Evolutionary conservation across 2,888 invertebrate species (phyloP).

Genomic region (Ferrisia virgata): DNA sequence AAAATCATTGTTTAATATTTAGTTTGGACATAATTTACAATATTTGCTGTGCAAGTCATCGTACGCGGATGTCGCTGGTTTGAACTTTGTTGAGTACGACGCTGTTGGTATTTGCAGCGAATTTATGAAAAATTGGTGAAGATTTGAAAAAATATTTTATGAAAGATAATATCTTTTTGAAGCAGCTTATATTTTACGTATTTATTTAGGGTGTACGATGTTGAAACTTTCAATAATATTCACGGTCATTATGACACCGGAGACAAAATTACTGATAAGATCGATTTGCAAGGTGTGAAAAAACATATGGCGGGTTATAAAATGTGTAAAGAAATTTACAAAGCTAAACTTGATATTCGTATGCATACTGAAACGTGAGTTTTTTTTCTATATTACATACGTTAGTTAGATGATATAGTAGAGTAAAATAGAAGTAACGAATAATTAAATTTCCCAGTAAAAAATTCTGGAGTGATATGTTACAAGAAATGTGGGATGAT

Average conservation of each 20-base stretch:
- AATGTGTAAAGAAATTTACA: slow-evolving; percentile 76
- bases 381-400: neutral
- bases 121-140: slow-evolving; percentile 73
- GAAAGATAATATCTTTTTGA: neutral
- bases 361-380: slow-evolving; percentile 55
- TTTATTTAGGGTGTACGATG: slow-evolving; percentile 64
- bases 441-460: slow-evolving; percentile 54
- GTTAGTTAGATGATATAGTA: neutral
- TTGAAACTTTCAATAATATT: slow-evolving; percentile 60
- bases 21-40: slow-evolving; percentile 84
- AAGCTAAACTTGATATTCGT: slow-evolving; percentile 67
- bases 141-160: neutral
- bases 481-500: slow-evolving; percentile 73
- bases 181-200: too few species aligned
- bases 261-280: slow-evolving; percentile 64
- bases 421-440: neutral
- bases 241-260: slow-evolving; percentile 73
- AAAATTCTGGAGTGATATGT: slow-evolving; percentile 77
- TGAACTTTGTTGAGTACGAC: slow-evolving; percentile 91
- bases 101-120: slow-evolving; percentile 78
- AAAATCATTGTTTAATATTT: slow-evolving; percentile 51
- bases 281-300: slow-evolving; percentile 63
- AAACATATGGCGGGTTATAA: slow-evolving; percentile 76
- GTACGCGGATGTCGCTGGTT: slow-evolving; percentile 79
- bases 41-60: slow-evolving; percentile 78